Evolutionary conservation across 23 tunicate genomes (phyloP).

Genomic region (Aplidium turbinatum): DNA sequence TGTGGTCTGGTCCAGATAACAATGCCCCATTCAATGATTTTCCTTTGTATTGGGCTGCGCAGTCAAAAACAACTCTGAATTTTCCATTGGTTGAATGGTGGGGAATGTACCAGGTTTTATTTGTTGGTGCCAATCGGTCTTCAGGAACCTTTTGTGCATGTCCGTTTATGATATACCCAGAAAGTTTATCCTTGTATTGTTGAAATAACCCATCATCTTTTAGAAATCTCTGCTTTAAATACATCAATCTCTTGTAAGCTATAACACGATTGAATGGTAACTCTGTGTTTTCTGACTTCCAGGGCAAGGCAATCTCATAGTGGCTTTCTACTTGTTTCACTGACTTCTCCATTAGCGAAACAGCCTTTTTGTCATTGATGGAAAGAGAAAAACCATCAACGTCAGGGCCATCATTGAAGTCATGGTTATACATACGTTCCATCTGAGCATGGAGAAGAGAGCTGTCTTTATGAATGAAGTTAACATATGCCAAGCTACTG

Average conservation of each 20-base stretch:
- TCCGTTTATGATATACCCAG: background rate
- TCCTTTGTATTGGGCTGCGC: conserved; percentile 16
- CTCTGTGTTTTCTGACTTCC: background rate
- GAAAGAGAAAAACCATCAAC: conserved; percentile 1
- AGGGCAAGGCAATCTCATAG: conserved; percentile 18
- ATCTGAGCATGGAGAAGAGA: too few species aligned
- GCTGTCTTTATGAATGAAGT: too few species aligned
- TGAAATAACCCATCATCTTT: conserved; percentile 1
- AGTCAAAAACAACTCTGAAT: conserved; percentile 36
- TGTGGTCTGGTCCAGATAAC: conserved; percentile 34
- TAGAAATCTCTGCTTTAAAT: conserved; percentile 6
- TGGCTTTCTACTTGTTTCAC: background rate
- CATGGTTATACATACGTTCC: too few species aligned
- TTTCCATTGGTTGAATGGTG: conserved; percentile 38
- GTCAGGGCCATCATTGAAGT: too few species aligned
- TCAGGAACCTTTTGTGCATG: conserved; percentile 4
- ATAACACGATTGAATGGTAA: conserved; percentile 26
- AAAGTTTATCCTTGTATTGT: conserved; percentile 22
- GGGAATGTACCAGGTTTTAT: conserved; percentile 30
- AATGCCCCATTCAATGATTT: conserved; percentile 28
- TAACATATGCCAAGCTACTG: too few species aligned
- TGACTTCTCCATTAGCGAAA: background rate
- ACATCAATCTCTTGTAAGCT: conserved; percentile 12
- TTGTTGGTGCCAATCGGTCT: too few species aligned
- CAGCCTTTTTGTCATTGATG: background rate